Conservation (phyloP, 2,797 vertebrate species). For the Tinamus major region DNA sequence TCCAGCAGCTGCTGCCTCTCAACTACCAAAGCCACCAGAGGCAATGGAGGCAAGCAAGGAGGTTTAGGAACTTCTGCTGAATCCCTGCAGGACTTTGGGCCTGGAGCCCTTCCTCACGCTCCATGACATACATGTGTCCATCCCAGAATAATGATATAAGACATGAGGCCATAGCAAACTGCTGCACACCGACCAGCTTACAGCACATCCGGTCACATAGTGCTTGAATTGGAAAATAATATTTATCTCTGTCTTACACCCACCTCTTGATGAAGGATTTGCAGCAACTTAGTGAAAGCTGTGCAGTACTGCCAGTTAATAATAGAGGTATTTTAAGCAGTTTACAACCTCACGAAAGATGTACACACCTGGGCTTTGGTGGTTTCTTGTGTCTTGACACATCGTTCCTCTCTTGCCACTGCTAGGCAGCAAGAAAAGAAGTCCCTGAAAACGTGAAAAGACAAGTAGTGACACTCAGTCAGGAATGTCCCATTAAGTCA, state of each 20-base stretch:
- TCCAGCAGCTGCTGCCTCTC: neutral
- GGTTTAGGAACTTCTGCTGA: neutral
- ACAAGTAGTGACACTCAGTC: neutral
- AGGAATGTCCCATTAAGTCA: neutral
- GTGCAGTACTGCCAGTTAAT: neutral
- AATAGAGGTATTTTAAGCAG: neutral
- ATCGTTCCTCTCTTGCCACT: neutral
- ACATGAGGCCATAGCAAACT: neutral
- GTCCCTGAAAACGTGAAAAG: neutral
- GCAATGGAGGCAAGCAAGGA: neutral
- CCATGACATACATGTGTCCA: rapidly evolving
- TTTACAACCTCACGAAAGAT: neutral
- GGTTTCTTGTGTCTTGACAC: neutral
- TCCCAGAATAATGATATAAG: neutral
- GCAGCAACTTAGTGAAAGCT: neutral
- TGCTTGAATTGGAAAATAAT: neutral
- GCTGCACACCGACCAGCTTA: neutral
- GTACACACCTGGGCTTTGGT: neutral
- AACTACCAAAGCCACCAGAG: neutral
- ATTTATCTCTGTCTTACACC: neutral
- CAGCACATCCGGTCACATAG: neutral
- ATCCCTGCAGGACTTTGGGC: neutral
- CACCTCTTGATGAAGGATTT: neutral
- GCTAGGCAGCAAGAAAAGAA: neutral
- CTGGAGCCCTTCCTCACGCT: neutral